Percentiles rank a stretch among this genome's conserved stretches.
These are phyloP conservation scores for Trinectes maculatus DNA, from an alignment of 2,113 vertebrate species.

Conservation along the genomic window DNA sequence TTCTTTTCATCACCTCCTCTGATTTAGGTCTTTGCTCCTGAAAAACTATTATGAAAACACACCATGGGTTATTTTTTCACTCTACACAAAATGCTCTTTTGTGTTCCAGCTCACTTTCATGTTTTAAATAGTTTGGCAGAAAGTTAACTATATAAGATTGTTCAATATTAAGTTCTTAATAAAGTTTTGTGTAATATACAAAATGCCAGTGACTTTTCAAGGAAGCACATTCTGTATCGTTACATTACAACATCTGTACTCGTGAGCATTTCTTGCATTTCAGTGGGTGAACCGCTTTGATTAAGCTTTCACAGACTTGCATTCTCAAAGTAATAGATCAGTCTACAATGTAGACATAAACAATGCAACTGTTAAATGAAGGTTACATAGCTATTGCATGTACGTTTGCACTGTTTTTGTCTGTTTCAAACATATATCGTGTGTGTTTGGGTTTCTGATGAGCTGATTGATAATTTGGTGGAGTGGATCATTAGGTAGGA, in stretches of 20 bases:
- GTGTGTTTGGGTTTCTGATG: not conserved
- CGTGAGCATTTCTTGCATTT: not conserved
- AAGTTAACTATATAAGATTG: too few relatives aligned
- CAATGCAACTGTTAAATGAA: too few relatives aligned
- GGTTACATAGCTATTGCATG: too few relatives aligned
- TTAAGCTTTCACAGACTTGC: not conserved
- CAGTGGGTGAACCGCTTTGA: not conserved
- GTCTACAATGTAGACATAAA: too few relatives aligned
- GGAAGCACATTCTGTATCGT: not conserved
- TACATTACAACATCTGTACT: too few relatives aligned
- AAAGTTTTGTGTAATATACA: not conserved
- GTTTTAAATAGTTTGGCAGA: too few relatives aligned
- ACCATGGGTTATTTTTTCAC: too few relatives aligned
- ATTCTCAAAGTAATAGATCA: too few relatives aligned
- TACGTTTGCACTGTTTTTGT: not conserved
- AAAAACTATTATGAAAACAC: too few relatives aligned
- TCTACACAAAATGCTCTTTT: too few relatives aligned
- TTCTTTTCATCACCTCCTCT: not conserved
- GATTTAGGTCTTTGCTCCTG: not conserved
- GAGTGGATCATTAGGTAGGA: constrained; percentile 12
- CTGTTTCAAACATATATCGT: not conserved
- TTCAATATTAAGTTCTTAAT: not conserved
- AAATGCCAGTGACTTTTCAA: not conserved
- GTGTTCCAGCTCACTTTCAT: too few relatives aligned
- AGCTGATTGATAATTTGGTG: constrained; percentile 4